Evolutionary conservation across 2,113 vertebrate species (phyloP).

Genomic region (Canis aureus): DNA sequence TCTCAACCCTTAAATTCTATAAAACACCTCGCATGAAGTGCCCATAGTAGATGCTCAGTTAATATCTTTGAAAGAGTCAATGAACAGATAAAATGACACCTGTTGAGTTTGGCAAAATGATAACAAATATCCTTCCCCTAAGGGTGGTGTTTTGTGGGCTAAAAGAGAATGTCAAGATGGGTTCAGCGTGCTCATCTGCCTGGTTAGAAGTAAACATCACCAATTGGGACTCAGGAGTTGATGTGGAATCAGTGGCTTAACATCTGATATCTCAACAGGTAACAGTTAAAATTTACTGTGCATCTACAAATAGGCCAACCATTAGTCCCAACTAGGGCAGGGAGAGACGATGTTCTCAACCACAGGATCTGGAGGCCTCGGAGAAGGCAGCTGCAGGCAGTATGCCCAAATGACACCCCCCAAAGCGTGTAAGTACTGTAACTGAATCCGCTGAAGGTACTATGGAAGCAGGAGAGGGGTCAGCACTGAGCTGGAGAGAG

Average conservation of each 20-base stretch:
- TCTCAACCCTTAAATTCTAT: background rate
- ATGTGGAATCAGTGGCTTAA: background rate
- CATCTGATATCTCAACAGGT: background rate
- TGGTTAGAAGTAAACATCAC: background rate
- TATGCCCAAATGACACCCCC: background rate
- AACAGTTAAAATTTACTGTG: background rate
- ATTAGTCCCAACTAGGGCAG: no score
- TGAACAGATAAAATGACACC: background rate
- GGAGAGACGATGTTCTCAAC: background rate
- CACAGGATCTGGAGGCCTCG: background rate
- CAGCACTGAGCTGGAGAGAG: background rate
- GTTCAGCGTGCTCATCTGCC: background rate
- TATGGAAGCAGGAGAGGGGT: background rate
- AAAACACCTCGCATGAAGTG: background rate
- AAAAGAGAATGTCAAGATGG: background rate
- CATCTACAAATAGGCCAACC: background rate
- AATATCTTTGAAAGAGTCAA: background rate
- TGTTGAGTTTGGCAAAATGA: background rate
- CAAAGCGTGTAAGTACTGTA: rapidly evolving
- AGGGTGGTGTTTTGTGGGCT: background rate
- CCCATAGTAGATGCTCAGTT: background rate
- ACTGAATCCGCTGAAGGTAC: background rate
- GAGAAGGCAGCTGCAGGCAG: background rate
- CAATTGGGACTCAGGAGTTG: no score
- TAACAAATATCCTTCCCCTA: background rate